Evolutionary conservation across 2,797 vertebrate genomes (phyloP).

Genomic region (Schizopygopsis pylzovi): DNA sequence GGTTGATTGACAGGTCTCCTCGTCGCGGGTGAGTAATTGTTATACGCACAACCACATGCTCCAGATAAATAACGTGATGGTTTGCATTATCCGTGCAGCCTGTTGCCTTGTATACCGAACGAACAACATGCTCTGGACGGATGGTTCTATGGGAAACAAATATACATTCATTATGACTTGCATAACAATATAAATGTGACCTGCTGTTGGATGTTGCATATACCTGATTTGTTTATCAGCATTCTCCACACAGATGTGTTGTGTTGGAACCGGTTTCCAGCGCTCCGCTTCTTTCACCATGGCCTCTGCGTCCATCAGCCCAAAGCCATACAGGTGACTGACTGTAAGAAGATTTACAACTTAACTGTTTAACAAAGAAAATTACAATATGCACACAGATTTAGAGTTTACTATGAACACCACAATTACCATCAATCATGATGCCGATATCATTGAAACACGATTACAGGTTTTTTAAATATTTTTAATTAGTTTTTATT

Average conservation of each 20-base stretch:
- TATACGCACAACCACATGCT: constrained; percentile 95
- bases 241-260: constrained; percentile 95
- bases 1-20: constrained; percentile 96
- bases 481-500: too few relatives aligned
- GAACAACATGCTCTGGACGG: constrained; percentile 92
- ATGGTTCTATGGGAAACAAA: constrained; percentile 85
- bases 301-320: constrained; percentile 98
- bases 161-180: not conserved
- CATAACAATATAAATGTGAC: not conserved
- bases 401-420: not conserved
- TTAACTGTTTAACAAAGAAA: constrained; percentile 35
- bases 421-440: not conserved
- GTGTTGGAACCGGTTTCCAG: constrained; percentile 94
- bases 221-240: constrained; percentile 97
- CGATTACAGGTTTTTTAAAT: too few relatives aligned
- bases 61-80: constrained; percentile 95
- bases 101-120: constrained; percentile 96
- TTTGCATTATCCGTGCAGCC: constrained; percentile 94
- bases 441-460: not conserved
- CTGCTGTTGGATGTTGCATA: not conserved
- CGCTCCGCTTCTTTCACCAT: constrained; percentile 98
- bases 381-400: constrained; percentile 31
- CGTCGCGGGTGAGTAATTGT: constrained; percentile 95
- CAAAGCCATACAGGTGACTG: constrained; percentile 98
- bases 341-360: constrained; percentile 77